These are phyloP conservation scores for Heteropelma amictum DNA, from an alignment of 2,888 invertebrate genomes.

Conservation along the genomic window DNA sequence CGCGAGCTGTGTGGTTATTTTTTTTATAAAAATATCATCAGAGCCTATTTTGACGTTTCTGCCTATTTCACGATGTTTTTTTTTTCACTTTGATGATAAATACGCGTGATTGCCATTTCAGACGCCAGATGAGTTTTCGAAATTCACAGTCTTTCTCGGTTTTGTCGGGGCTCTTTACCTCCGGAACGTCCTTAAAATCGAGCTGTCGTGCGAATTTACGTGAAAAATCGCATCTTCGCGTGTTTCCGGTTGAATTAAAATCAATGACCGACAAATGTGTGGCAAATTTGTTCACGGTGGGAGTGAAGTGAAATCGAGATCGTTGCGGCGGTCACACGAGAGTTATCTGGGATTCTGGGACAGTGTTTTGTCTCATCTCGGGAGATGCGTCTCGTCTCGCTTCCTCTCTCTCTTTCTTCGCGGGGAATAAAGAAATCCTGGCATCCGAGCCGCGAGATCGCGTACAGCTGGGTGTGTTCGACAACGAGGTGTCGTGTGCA, in stretches of 20 bases:
- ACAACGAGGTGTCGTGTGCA: not conserved
- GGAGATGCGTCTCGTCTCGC: not conserved
- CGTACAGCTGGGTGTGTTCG: constrained; percentile 8
- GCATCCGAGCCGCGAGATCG: constrained; percentile 31
- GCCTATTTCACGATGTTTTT: too few species aligned
- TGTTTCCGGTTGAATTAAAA: too few species aligned
- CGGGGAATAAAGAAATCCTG: constrained; percentile 24
- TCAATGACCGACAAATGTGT: not conserved
- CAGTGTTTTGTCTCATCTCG: constrained; percentile 48
- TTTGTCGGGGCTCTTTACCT: too few species aligned
- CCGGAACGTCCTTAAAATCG: too few species aligned
- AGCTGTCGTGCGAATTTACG: not conserved
- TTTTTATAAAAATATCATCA: too few species aligned
- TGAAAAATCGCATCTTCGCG: constrained; percentile 14
- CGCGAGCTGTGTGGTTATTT: too few species aligned
- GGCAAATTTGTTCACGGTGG: not conserved
- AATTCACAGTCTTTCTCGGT: too few species aligned
- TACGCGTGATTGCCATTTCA: too few species aligned
- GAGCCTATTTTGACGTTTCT: too few species aligned
- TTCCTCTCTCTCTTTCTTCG: not conserved
- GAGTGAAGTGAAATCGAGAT: constrained; percentile 59
- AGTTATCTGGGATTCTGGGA: constrained; percentile 60
- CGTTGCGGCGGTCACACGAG: constrained; percentile 33
- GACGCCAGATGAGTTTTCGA: too few species aligned
- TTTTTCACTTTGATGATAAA: too few species aligned